phyloP scores from a whole-genome alignment of 92 coral and sea anemone genomes.

The Ricordea florida region DNA sequence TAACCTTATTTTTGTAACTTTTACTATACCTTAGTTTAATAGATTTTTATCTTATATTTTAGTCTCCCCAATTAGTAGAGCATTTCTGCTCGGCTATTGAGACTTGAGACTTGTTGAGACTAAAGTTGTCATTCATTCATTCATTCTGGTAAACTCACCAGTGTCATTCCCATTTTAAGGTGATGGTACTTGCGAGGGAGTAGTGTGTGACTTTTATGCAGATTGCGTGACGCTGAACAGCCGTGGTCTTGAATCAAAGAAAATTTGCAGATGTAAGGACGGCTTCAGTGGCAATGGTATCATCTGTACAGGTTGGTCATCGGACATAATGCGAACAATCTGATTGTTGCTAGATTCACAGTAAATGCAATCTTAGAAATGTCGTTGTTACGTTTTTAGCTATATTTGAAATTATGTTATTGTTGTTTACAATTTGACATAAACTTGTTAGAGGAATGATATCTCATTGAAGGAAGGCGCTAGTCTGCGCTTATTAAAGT shows the following conservation, averaged over 20 bases:
- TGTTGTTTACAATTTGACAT: neutral
- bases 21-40: no score
- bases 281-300: constrained; percentile 88
- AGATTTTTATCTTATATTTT: no score
- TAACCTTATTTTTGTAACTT: no score
- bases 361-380: neutral
- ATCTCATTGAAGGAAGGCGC: no score
- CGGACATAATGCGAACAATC: neutral
- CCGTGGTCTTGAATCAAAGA: constrained; percentile 25
- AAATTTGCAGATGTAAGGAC: constrained; percentile 75
- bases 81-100: no score
- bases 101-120: neutral
- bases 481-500: no score
- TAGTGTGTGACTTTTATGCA: constrained; percentile 84
- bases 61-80: no score
- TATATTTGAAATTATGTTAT: neutral
- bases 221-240: constrained; percentile 63
- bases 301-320: constrained; percentile 74
- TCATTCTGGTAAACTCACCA: neutral
- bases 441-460: neutral
- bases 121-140: neutral
- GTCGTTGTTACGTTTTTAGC: neutral
- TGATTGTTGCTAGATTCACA: neutral
- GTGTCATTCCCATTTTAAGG: constrained; percentile 41
- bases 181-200: constrained; percentile 97